These are phyloP conservation scores for Ondatra zibethicus DNA, from an alignment of 2,113 vertebrate species.

Conservation along the genomic window DNA sequence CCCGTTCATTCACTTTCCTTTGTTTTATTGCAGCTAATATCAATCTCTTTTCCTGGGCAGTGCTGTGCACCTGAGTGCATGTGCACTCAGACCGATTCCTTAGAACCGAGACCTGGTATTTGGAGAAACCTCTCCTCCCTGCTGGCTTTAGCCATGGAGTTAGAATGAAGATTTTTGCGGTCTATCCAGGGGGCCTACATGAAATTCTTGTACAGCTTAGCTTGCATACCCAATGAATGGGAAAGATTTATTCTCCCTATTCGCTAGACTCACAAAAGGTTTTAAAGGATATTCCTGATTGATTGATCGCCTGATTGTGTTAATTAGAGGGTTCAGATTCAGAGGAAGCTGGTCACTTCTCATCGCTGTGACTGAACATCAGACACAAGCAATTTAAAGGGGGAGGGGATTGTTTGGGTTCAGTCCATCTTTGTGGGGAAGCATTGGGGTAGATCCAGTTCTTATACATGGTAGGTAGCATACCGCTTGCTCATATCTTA, in stretches of 20 bases:
- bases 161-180: constrained; percentile 17
- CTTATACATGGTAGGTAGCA: too few species aligned
- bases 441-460: background rate
- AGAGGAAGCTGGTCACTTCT: background rate
- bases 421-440: background rate
- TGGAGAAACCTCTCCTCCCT: background rate
- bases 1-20: background rate
- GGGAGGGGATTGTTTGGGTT: background rate
- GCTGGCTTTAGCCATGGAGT: background rate
- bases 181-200: background rate
- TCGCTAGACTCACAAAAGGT: background rate
- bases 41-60: background rate
- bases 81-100: background rate
- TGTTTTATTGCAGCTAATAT: background rate
- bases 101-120: background rate
- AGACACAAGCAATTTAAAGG: background rate
- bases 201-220: constrained; percentile 32
- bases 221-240: background rate
- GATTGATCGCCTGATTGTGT: background rate
- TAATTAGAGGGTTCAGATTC: background rate
- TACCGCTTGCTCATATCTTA: background rate
- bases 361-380: background rate
- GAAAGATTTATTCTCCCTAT: background rate
- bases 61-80: too few species aligned
- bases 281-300: constrained; percentile 46